phyloP scores from a whole-genome alignment of 2,888 invertebrate species.

The Tenthredo scrophulariae region DNA sequence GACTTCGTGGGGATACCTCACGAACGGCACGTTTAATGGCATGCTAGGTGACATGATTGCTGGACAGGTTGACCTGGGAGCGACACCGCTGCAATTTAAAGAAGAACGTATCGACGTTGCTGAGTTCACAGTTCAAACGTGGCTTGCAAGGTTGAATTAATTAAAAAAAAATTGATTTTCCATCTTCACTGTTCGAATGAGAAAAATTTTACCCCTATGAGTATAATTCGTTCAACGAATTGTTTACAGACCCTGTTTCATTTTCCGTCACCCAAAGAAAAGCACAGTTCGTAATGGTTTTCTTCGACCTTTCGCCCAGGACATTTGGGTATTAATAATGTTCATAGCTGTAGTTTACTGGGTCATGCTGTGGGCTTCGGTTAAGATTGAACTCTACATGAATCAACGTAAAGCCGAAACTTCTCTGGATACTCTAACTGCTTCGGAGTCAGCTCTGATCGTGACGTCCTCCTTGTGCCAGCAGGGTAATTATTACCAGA shows the following conservation, averaged over 20 bases:
- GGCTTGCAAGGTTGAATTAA: slow-evolving; percentile 81
- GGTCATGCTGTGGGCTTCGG: slow-evolving; percentile 63
- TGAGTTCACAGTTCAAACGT: slow-evolving; percentile 82
- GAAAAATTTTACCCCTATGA: not conserved
- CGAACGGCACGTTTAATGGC: slow-evolving; percentile 69
- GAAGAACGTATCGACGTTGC: slow-evolving; percentile 81
- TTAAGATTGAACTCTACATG: slow-evolving; percentile 63
- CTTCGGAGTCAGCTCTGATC: slow-evolving; percentile 73
- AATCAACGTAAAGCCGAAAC: slow-evolving; percentile 52
- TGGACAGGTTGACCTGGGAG: slow-evolving; percentile 82
- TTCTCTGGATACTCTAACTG: slow-evolving; percentile 61
- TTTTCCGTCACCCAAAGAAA: slow-evolving; percentile 85
- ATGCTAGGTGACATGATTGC: slow-evolving; percentile 70
- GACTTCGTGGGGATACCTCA: slow-evolving; percentile 69
- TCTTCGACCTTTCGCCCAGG: slow-evolving; percentile 81
- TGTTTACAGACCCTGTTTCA: slow-evolving; percentile 81
- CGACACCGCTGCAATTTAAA: slow-evolving; percentile 84
- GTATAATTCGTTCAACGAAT: not conserved
- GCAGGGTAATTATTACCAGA: slow-evolving; percentile 73
- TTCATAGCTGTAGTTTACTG: slow-evolving; percentile 67
- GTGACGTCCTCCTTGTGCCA: slow-evolving; percentile 78
- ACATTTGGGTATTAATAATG: slow-evolving; percentile 81
- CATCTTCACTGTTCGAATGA: not conserved
- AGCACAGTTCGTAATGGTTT: slow-evolving; percentile 83
- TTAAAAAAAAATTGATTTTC: not conserved